These are phyloP conservation scores for Anthopleura sola DNA, from an alignment of 64 coral and sea anemone species.

Conservation along the genomic window DNA sequence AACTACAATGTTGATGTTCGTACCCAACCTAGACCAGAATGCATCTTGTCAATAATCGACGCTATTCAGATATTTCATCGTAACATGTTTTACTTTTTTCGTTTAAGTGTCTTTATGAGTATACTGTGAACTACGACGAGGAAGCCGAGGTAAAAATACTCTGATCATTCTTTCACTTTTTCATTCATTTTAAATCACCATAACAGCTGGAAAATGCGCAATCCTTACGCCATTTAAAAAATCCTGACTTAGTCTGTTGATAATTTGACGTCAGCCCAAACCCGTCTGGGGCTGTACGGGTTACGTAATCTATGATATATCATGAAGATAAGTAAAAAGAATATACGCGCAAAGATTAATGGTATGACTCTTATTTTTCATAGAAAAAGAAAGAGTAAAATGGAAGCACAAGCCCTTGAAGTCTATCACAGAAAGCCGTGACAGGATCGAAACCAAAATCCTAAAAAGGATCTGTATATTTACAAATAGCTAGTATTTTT, in stretches of 20 bases:
- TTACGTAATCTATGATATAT: background rate
- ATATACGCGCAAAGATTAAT: background rate
- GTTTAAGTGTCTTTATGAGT: slow-evolving; percentile 78
- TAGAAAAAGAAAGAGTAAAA: background rate
- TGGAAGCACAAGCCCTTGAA: background rate
- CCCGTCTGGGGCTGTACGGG: too few relatives aligned
- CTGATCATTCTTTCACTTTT: too few relatives aligned
- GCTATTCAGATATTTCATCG: background rate
- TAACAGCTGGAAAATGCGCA: too few relatives aligned
- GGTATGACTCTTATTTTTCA: background rate
- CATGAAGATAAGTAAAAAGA: too few relatives aligned
- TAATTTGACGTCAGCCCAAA: too few relatives aligned
- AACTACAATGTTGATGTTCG: too few relatives aligned
- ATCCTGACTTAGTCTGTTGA: too few relatives aligned
- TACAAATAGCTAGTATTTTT: background rate
- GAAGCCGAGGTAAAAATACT: slow-evolving; percentile 50
- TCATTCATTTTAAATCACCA: too few relatives aligned
- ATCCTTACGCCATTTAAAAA: too few relatives aligned
- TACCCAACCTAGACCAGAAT: background rate
- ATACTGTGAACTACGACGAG: slow-evolving; percentile 83
- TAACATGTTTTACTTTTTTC: background rate
- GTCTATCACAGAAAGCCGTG: background rate
- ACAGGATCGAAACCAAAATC: background rate
- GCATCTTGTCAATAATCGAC: background rate
- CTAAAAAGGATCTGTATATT: background rate